phyloP scores from a whole-genome alignment of 2,888 invertebrate genomes.

The Crioceris asparagi region DNA sequence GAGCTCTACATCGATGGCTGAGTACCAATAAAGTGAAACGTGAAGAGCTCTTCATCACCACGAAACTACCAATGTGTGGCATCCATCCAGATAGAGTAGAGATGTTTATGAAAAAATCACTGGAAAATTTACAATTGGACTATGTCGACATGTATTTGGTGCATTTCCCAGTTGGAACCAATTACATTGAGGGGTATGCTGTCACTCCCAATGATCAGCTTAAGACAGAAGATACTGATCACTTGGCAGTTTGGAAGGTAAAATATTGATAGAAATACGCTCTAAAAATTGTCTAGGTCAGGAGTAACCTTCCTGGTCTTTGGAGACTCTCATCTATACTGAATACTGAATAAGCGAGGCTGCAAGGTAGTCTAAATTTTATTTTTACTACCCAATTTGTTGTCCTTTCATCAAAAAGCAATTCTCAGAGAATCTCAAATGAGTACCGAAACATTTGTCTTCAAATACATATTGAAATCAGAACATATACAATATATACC shows the following conservation, averaged over 20 bases:
- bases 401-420: no score
- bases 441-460: no score
- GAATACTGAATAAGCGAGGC: no score
- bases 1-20: constrained; percentile 60
- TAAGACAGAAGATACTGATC: constrained; percentile 8
- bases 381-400: no score
- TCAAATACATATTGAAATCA: no score
- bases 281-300: no score
- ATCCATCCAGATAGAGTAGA: constrained; percentile 20
- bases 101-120: constrained; percentile 20
- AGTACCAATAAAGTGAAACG: constrained; percentile 45
- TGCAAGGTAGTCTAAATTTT: no score
- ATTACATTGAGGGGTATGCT: constrained; percentile 10
- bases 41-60: constrained; percentile 70
- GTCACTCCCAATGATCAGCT: constrained; percentile 8
- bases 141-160: constrained; percentile 26
- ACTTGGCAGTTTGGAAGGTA: constrained; percentile 11
- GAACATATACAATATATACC: no score
- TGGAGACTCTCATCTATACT: background rate
- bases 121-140: constrained; percentile 22
- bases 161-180: constrained; percentile 23
- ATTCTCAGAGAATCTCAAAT: no score
- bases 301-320: constrained; percentile 67
- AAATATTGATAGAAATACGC: no score
- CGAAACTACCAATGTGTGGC: constrained; percentile 60